phyloP scores from a whole-genome alignment of 2,888 invertebrate species.

The Beris chalybata region DNA sequence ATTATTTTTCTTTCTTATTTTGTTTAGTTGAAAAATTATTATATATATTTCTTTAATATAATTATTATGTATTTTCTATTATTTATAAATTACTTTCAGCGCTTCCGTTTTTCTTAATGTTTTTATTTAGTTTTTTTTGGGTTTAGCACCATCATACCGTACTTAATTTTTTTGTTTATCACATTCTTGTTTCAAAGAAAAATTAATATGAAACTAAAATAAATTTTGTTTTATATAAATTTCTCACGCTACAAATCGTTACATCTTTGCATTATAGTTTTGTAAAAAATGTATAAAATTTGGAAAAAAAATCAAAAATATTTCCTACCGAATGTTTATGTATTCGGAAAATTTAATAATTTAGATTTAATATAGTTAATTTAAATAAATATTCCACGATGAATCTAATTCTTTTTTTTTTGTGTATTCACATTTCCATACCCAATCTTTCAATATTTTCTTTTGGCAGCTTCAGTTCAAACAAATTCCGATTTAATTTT shows the following conservation, averaged over 20 bases:
- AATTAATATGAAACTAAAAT: too few species aligned
- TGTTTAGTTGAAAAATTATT: constrained; percentile 33
- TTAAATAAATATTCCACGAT: too few species aligned
- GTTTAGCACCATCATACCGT: constrained; percentile 53
- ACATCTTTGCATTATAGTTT: too few species aligned
- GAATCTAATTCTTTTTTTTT: neutral
- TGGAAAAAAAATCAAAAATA: too few species aligned
- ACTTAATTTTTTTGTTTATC: constrained; percentile 41
- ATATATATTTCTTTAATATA: constrained; percentile 3
- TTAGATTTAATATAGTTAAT: neutral
- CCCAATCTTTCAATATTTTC: too few species aligned
- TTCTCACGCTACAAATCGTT: too few species aligned
- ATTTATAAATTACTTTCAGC: constrained; percentile 12
- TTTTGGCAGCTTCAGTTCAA: too few species aligned
- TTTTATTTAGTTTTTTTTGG: constrained; percentile 46
- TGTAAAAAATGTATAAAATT: too few species aligned
- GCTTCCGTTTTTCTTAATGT: constrained; percentile 35
- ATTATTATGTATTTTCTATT: neutral
- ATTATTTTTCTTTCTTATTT: constrained; percentile 41
- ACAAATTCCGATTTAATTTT: neutral
- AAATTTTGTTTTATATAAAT: too few species aligned
- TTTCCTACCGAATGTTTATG: neutral
- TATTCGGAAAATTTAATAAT: neutral
- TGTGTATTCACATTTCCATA: too few species aligned
- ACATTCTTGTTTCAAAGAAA: constrained; percentile 41